Evolutionary conservation across 2,113 vertebrate genomes (phyloP).

Genomic region (Herpetotheres cachinnans): DNA sequence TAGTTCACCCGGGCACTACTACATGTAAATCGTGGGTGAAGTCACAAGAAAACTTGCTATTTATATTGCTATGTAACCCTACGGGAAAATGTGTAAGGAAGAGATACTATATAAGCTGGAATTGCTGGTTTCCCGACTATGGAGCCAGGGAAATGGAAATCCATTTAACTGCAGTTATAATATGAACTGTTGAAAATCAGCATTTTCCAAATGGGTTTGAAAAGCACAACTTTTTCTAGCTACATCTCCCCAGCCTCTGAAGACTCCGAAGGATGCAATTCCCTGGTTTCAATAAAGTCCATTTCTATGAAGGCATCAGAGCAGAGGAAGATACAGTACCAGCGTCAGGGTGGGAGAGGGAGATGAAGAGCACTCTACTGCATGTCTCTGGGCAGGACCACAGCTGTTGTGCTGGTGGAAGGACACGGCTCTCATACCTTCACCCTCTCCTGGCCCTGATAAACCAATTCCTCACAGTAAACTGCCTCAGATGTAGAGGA

Average conservation of each 20-base stretch:
- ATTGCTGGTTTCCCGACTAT: background rate
- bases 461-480: background rate
- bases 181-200: background rate
- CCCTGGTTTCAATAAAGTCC: background rate
- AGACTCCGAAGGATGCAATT: background rate
- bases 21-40: background rate
- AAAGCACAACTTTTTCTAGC: background rate
- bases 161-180: background rate
- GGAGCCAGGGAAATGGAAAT: background rate
- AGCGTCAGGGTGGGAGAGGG: background rate
- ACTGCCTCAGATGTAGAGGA: background rate
- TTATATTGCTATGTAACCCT: background rate
- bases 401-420: background rate
- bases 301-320: background rate
- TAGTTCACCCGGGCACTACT: background rate
- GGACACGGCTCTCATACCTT: background rate
- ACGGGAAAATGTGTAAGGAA: background rate
- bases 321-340: fast-evolving
- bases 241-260: background rate
- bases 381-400: background rate
- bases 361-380: background rate
- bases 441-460: background rate
- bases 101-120: background rate
- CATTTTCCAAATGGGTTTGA: background rate
- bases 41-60: background rate